Percentiles rank a stretch among this genome's conserved stretches.
These are phyloP conservation scores for Corythornis cristatus DNA, from an alignment of 2,113 vertebrate species.

Conservation along the genomic window DNA sequence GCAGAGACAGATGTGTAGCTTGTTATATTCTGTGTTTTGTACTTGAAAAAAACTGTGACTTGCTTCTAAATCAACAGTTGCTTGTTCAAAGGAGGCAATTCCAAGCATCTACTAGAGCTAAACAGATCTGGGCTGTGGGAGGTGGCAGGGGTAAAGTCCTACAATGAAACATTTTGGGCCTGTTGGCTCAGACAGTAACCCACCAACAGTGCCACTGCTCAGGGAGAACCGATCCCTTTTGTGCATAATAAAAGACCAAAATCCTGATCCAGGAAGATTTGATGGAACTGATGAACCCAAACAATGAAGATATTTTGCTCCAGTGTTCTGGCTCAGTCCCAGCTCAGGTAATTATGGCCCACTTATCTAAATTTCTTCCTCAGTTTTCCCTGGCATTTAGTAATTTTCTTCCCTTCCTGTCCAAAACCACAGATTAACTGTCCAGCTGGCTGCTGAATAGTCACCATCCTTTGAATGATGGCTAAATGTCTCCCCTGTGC, in stretches of 20 bases:
- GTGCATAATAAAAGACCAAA: not conserved
- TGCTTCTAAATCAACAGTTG: slow-evolving; percentile 25
- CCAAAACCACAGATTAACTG: not conserved
- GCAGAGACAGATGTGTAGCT: slow-evolving; percentile 33
- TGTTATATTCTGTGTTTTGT: not conserved
- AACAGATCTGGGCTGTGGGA: not conserved
- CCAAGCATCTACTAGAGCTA: not conserved
- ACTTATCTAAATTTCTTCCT: slow-evolving; percentile 57
- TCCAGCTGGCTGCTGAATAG: not conserved
- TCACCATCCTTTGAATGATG: not conserved
- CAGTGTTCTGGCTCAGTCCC: not conserved
- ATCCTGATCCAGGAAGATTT: not conserved
- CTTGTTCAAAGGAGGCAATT: not conserved
- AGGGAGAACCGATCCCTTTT: not conserved
- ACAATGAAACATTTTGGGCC: not conserved
- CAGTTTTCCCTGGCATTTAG: slow-evolving; percentile 18
- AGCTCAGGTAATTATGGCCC: slow-evolving; percentile 44
- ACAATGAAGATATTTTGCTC: not conserved
- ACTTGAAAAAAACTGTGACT: not conserved
- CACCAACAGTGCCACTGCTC: not conserved
- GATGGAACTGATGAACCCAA: not conserved
- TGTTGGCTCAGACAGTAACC: not conserved
- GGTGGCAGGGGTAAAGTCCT: not conserved
- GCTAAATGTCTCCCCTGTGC: not conserved
- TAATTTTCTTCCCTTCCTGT: slow-evolving; percentile 29